These are phyloP conservation scores for Microchrysa polita DNA, from an alignment of 2,888 invertebrate species.

Conservation along the genomic window DNA sequence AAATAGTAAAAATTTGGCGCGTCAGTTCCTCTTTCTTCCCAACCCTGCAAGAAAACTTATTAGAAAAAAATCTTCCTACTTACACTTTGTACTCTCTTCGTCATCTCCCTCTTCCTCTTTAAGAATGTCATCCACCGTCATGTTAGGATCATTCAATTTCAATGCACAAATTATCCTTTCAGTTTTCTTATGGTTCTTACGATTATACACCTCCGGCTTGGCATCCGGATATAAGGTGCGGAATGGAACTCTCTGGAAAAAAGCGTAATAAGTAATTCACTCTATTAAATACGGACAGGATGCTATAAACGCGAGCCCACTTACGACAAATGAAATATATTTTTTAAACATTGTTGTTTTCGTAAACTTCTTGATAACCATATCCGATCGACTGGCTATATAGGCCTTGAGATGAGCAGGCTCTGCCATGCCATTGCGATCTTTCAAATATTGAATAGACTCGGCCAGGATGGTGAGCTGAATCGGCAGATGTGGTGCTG, in stretches of 20 bases:
- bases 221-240: conserved; percentile 70
- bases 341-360: conserved; percentile 66
- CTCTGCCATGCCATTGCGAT: conserved; percentile 66
- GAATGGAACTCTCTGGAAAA: conserved; percentile 63
- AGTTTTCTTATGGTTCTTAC: conserved; percentile 63
- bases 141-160: conserved; percentile 68
- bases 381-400: not conserved
- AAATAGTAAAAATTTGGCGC: too few relatives aligned
- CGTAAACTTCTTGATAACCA: conserved; percentile 55
- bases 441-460: conserved; percentile 60
- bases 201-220: conserved; percentile 65
- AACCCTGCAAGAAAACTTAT: too few relatives aligned
- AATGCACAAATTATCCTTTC: conserved; percentile 67
- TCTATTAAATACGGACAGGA: too few relatives aligned
- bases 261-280: too few relatives aligned
- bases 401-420: conserved; percentile 64
- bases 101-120: conserved; percentile 65
- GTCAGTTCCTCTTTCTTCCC: too few relatives aligned
- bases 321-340: conserved; percentile 67
- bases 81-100: conserved; percentile 54
- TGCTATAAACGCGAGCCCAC: too few relatives aligned
- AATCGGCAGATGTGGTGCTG: conserved; percentile 67
- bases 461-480: conserved; percentile 62
- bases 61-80: not conserved
- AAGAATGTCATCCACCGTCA: conserved; percentile 66